Base-by-base conservation (phyloP, 1,140 invertebrate genomes). In the Caerostris darwini region DNA sequence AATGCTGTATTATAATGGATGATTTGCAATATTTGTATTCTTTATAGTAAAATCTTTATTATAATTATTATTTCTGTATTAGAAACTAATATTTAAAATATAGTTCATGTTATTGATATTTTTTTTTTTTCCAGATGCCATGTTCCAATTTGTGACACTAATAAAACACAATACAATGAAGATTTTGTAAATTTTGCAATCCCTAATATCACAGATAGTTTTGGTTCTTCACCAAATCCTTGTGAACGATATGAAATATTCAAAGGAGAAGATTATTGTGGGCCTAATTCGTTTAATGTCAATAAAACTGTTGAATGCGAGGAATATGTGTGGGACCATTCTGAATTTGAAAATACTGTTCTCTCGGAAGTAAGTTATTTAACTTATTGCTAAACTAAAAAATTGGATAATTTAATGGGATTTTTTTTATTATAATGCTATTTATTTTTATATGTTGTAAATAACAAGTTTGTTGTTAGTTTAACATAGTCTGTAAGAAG, bases 401-500 rank as follows among this genome's bases (percentile, higher is more conserved):
- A 56, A n/a, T 10, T 71, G 34, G 54, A 4, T 77, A 6, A 54
- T 59, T 59, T 59, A 12, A 2, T 82, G 7, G 50, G 53, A 6
- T 61, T 10, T 59, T 12, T 86, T n/a, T 34, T 53, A 17, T 89
- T 54, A 8, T 67, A 7, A n/a, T 12, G 17, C 64, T 53, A n/a
- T 56, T 61, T 8, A 89, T 69, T 56, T n/a, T 90, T 57, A 3
- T 69, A 7, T 12, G 6, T 14, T 12, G 4, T 50, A 5, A 50
- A 50, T 50, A 58, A 17, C 58, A 54, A 64, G 90, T 7, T 88
- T 53, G 88, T 34, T 92, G 94, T 19, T 92, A 96, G 96, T 96
- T 95, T 94, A 94, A 95, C 71, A 89, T 96, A 53, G 95, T 95
- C 17, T 96, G 96, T 69, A 94, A 95, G 3, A 92, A 95, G 6